phyloP scores from a whole-genome alignment of 2,888 invertebrate species.

The Eustalomyia histrio region DNA sequence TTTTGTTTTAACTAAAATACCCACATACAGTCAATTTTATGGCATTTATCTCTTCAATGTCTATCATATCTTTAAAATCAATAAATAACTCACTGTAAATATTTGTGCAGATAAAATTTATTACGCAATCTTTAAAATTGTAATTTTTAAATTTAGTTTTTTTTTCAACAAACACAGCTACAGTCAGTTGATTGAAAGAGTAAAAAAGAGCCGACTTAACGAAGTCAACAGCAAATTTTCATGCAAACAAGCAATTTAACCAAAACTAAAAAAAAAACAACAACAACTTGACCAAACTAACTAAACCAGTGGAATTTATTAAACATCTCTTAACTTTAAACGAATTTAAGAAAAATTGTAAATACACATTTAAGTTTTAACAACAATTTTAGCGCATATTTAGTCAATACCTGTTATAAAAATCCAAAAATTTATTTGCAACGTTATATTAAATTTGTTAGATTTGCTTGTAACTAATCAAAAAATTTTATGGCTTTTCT shows the following conservation, averaged over 20 bases:
- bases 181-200: background rate
- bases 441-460: too few species aligned
- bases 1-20: background rate
- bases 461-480: too few species aligned
- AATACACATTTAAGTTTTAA: background rate
- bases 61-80: slow-evolving; percentile 60
- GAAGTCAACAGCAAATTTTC: background rate
- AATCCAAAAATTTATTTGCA: too few species aligned
- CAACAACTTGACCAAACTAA: background rate
- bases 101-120: slow-evolving; percentile 61
- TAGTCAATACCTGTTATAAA: background rate
- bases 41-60: slow-evolving; percentile 60
- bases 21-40: slow-evolving; percentile 49
- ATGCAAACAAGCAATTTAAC: background rate
- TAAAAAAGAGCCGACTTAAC: background rate
- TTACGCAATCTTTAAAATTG: slow-evolving; percentile 52
- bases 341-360: background rate
- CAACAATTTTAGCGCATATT: background rate
- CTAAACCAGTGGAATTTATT: background rate
- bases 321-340: background rate
- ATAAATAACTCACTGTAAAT: slow-evolving; percentile 63
- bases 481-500: too few species aligned
- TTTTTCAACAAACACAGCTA: background rate
- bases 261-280: too few species aligned
- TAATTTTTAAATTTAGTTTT: background rate